Evolutionary conservation across 2,888 invertebrate genomes (phyloP).

Genomic region (Hydrotaea diabolus): DNA sequence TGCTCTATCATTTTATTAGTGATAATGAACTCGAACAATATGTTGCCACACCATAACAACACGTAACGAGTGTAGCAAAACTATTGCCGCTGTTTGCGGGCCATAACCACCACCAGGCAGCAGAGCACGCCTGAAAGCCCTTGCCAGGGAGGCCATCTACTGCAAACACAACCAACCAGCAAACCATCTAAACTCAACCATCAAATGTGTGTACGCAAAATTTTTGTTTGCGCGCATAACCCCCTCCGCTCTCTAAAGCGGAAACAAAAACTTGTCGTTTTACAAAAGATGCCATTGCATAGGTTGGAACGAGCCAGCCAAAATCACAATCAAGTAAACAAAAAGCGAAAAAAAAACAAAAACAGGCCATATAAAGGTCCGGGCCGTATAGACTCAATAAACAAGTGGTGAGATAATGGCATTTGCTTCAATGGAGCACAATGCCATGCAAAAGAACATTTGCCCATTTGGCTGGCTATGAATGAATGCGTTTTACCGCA

Average conservation of each 20-base stretch:
- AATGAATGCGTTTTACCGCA: slow-evolving; percentile 62
- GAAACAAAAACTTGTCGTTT: not conserved
- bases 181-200: slow-evolving; percentile 24
- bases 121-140: not conserved
- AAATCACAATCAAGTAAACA: slow-evolving; percentile 22
- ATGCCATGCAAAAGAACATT: not conserved
- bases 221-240: not conserved
- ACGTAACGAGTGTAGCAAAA: not conserved
- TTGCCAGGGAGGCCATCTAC: not conserved
- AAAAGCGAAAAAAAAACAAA: not conserved
- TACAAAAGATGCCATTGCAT: slow-evolving; percentile 10
- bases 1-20: slow-evolving; percentile 38
- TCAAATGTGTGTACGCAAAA: slow-evolving; percentile 25
- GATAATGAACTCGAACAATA: slow-evolving; percentile 54
- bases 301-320: slow-evolving; percentile 6
- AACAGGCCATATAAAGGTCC: too few relatives aligned
- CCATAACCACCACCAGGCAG: slow-evolving; percentile 4
- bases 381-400: slow-evolving; percentile 36
- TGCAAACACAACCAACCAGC: slow-evolving; percentile 22
- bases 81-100: not conserved
- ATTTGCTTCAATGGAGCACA: slow-evolving; percentile 54
- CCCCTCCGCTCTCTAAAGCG: too few relatives aligned
- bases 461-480: not conserved
- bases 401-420: slow-evolving; percentile 65
- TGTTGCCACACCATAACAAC: not conserved